Evolutionary conservation across 2,888 invertebrate species (phyloP).

Genomic region (Chirona hameri): DNA sequence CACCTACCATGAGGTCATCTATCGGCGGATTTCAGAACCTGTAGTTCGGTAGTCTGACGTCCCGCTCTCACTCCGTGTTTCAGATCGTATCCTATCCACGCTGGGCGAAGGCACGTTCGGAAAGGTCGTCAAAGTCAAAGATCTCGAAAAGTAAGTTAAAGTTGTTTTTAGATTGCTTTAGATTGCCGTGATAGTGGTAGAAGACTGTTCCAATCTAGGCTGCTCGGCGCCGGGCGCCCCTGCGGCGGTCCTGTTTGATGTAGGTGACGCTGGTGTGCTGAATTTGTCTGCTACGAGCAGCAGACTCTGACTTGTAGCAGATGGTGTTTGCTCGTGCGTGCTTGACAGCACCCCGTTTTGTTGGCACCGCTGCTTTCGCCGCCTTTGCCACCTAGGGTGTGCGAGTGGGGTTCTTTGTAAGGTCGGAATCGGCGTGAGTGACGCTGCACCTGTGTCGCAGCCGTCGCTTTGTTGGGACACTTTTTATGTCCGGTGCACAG

Average conservation of each 20-base stretch:
- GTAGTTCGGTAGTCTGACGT: not conserved
- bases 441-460: not conserved
- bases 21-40: not conserved
- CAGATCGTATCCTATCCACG: conserved; percentile 48
- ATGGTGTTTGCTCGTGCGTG: too few relatives aligned
- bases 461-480: not conserved
- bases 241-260: too few relatives aligned
- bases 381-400: not conserved
- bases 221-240: too few relatives aligned
- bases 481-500: too few relatives aligned
- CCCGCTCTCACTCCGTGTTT: not conserved
- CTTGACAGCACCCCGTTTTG: not conserved
- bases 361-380: not conserved
- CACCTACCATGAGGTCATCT: not conserved
- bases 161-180: conserved; percentile 32
- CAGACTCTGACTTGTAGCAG: too few relatives aligned
- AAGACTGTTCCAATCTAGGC: too few relatives aligned
- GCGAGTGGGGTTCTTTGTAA: too few relatives aligned
- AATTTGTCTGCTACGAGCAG: too few relatives aligned
- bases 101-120: conserved; percentile 60
- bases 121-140: conserved; percentile 55
- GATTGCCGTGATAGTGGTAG: too few relatives aligned
- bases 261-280: too few relatives aligned
- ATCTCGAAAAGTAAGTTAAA: conserved; percentile 49
- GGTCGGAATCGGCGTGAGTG: not conserved